A percentile compares a stretch with the other conserved stretches of the same genome.
Evolutionary conservation across 2,113 vertebrate genomes (phyloP).

Genomic region (Procavia capensis): DNA sequence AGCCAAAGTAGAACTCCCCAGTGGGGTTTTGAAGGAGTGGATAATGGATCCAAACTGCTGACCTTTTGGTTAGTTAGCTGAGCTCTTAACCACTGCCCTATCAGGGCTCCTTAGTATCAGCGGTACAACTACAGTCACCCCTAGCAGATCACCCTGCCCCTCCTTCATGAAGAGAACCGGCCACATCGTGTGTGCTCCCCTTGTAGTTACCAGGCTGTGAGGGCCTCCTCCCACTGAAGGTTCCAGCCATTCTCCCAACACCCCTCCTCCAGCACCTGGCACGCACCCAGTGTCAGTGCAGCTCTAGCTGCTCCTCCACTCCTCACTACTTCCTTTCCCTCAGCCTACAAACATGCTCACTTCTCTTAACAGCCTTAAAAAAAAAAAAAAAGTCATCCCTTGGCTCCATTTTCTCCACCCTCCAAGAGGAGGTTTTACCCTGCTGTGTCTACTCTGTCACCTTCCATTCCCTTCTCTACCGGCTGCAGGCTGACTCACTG

Average conservation of each 20-base stretch:
- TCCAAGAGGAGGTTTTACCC: background rate
- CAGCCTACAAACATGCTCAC: background rate
- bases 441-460: background rate
- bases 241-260: too few species aligned
- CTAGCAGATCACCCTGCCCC: background rate
- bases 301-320: background rate
- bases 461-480: background rate
- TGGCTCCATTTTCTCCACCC: background rate
- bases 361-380: background rate
- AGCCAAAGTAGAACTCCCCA: too few species aligned
- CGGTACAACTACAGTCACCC: too few species aligned
- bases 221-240: background rate
- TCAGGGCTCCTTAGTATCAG: background rate
- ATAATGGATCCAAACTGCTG: too few species aligned
- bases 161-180: background rate
- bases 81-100: too few species aligned
- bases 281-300: accelerated
- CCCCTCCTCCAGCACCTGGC: background rate
- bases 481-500: background rate
- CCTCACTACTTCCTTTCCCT: background rate
- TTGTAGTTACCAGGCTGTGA: background rate
- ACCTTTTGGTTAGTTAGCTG: too few species aligned
- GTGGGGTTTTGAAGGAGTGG: too few species aligned
- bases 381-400: background rate
- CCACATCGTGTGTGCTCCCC: background rate